Percentiles rank a stretch among this genome's conserved stretches.
phyloP scores from a whole-genome alignment of 1,140 invertebrate species.

The Brachionus plicatilis region DNA sequence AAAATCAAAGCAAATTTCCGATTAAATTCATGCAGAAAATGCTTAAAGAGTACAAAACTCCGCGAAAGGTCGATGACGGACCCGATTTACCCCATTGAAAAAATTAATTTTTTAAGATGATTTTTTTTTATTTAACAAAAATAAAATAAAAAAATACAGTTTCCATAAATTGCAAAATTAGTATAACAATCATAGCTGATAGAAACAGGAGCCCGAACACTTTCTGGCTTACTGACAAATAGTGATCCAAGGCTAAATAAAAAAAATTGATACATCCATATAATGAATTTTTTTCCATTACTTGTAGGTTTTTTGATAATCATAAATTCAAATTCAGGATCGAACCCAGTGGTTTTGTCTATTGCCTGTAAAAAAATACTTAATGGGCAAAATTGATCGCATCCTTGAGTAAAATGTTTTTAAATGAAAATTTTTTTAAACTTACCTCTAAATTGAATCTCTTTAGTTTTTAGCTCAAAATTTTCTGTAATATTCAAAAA shows the following conservation, averaged over 20 bases:
- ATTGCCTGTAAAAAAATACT: not conserved
- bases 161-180: constrained; percentile 1
- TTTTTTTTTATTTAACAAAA: constrained; percentile 21
- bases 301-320: constrained; percentile 1
- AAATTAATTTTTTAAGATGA: not conserved
- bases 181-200: not conserved
- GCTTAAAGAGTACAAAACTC: constrained; percentile 38
- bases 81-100: constrained; percentile 7
- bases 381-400: not conserved
- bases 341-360: not conserved
- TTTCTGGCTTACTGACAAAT: not conserved
- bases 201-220: not conserved
- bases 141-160: constrained; percentile 38
- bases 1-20: constrained; percentile 21
- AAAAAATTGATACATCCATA: not conserved
- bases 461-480: not conserved
- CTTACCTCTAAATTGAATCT: not conserved
- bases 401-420: not conserved
- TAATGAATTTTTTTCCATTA: not conserved
- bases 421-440: not conserved
- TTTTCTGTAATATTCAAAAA: not conserved
- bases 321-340: constrained; percentile 16
- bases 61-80: constrained; percentile 15
- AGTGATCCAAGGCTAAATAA: not conserved
- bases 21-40: constrained; percentile 32